Evolutionary conservation across 2,797 vertebrate species (phyloP).

Genomic region (Coregonus suidteri): DNA sequence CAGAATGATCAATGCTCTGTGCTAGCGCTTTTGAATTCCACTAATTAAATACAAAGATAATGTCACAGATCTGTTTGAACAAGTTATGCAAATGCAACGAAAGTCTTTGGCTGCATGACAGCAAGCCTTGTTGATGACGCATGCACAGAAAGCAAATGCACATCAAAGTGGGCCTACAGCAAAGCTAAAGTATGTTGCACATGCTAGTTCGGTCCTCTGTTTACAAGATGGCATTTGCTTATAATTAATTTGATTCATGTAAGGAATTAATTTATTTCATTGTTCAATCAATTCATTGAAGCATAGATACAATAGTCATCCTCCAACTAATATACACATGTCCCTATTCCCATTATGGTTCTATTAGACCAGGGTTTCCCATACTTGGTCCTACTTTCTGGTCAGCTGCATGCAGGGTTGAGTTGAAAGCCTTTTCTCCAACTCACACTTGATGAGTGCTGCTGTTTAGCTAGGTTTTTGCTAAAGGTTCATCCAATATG

Average conservation of each 20-base stretch:
- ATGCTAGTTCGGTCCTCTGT: not conserved
- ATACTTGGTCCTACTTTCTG: too few species aligned
- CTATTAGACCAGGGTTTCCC: not conserved
- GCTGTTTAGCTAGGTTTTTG: too few species aligned
- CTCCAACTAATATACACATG: not conserved
- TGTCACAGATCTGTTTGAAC: slow-evolving; percentile 52
- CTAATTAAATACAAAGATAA: slow-evolving; percentile 60
- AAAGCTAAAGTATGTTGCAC: not conserved
- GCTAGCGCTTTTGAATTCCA: slow-evolving; percentile 56
- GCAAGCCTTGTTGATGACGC: slow-evolving; percentile 40
- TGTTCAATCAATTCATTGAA: not conserved
- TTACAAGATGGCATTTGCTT: not conserved
- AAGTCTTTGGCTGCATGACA: slow-evolving; percentile 25
- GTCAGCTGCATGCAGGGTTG: too few species aligned
- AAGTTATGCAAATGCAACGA: slow-evolving; percentile 54
- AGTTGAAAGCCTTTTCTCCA: too few species aligned
- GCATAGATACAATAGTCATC: not conserved
- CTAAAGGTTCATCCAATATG: too few species aligned
- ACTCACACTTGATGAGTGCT: too few species aligned
- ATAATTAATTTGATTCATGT: not conserved
- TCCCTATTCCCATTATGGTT: not conserved
- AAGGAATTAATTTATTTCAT: not conserved
- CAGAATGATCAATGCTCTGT: slow-evolving; percentile 54
- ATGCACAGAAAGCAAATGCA: slow-evolving; percentile 37
- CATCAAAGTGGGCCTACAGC: not conserved